These are phyloP conservation scores for Peromyscus attwateri DNA, from an alignment of 2,797 vertebrate species.

Conservation along the genomic window DNA sequence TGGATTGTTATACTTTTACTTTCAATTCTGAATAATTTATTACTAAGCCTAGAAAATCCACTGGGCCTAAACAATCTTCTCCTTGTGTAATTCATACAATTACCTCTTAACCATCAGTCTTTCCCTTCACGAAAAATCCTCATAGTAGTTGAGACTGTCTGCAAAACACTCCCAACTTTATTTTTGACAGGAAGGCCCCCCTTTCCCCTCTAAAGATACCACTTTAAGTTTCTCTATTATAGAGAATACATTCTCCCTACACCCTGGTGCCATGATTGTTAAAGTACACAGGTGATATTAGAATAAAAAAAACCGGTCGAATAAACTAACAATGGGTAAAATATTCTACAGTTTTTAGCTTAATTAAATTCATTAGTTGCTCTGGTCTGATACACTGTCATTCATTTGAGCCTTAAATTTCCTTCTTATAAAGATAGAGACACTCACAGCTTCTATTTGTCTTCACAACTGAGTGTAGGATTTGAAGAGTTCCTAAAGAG, in stretches of 20 bases:
- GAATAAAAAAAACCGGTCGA: no score
- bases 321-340: background rate
- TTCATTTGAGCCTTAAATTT: background rate
- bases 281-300: background rate
- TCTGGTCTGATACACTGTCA: background rate
- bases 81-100: background rate
- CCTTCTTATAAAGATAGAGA: background rate
- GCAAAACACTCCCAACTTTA: background rate
- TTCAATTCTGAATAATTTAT: background rate
- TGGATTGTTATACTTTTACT: background rate
- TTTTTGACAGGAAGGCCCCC: no score
- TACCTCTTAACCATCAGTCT: background rate
- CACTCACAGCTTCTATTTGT: background rate
- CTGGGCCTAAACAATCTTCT: background rate
- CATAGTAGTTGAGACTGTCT: background rate
- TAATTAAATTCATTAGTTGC: background rate
- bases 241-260: background rate
- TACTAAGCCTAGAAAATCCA: background rate
- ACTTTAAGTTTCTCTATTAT: background rate
- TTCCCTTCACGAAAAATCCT: background rate
- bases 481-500: no score
- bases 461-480: background rate
- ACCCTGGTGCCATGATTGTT: background rate
- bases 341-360: background rate
- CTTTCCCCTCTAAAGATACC: background rate